Evolutionary conservation across 2,888 invertebrate species (phyloP).

Genomic region (Nebria salina): DNA sequence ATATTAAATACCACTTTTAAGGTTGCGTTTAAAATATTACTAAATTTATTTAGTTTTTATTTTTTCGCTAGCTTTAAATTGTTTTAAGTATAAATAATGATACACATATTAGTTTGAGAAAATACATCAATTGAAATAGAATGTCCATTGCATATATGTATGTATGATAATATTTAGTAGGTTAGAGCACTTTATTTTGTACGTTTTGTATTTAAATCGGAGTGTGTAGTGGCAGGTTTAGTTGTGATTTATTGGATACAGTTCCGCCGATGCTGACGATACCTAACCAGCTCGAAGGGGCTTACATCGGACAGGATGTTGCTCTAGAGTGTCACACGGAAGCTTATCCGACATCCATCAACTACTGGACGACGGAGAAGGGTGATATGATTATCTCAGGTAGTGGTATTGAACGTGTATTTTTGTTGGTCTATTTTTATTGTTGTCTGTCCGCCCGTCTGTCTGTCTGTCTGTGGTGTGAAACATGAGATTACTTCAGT

Average conservation of each 20-base stretch:
- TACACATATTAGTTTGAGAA: too few relatives aligned
- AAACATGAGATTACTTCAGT: not conserved
- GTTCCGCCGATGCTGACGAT: constrained; percentile 96
- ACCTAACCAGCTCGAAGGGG: constrained; percentile 91
- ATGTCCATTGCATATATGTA: not conserved
- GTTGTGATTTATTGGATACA: constrained; percentile 56
- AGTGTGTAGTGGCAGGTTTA: not conserved
- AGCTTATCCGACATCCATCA: constrained; percentile 91
- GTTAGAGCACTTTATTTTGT: not conserved
- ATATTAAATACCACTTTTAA: too few relatives aligned
- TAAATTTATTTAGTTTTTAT: too few relatives aligned
- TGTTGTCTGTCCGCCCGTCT: not conserved
- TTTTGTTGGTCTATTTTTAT: not conserved
- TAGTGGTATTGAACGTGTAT: constrained; percentile 60
- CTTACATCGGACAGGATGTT: constrained; percentile 88
- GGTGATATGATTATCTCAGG: constrained; percentile 95
- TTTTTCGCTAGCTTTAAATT: too few relatives aligned
- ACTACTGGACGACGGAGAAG: constrained; percentile 92
- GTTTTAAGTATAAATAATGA: too few relatives aligned
- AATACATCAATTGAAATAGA: not conserved
- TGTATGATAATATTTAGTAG: constrained; percentile 14
- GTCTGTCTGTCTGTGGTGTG: not conserved
- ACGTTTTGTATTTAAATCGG: not conserved
- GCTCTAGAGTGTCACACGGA: constrained; percentile 90
- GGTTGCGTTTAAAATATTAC: too few relatives aligned